These are phyloP conservation scores for Vulpes ferrilata DNA, from an alignment of 2,113 vertebrate species.

Conservation along the genomic window DNA sequence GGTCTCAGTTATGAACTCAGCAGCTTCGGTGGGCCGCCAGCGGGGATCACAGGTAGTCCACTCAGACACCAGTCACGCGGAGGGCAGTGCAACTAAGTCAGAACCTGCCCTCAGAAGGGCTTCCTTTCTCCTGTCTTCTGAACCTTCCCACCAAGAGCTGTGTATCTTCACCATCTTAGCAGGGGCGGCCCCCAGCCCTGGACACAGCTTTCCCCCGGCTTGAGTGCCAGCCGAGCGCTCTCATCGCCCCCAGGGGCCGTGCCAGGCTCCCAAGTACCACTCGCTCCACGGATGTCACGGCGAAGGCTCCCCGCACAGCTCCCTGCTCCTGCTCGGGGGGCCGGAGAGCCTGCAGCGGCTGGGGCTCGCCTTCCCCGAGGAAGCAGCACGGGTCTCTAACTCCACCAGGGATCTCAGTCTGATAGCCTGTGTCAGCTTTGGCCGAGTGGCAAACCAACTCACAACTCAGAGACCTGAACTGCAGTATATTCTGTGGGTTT, in stretches of 20 bases:
- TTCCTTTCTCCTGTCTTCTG: background rate
- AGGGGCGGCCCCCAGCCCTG: background rate
- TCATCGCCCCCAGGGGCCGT: accelerated
- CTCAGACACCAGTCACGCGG: background rate
- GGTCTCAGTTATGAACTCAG: background rate
- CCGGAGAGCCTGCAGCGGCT: background rate
- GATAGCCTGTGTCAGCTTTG: background rate
- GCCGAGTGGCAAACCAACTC: background rate
- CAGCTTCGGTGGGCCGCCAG: background rate
- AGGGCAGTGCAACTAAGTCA: background rate
- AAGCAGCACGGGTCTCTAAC: background rate
- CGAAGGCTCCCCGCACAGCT: background rate
- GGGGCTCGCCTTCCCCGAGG: background rate
- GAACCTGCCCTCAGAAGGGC: background rate
- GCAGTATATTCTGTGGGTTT: background rate
- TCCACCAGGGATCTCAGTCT: background rate
- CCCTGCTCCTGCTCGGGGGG: background rate
- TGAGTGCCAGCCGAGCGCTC: background rate
- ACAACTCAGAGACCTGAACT: background rate
- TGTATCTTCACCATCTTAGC: background rate
- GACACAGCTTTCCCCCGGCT: accelerated
- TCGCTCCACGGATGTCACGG: no score
- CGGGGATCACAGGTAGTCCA: background rate
- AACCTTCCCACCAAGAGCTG: background rate
- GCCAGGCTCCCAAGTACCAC: background rate